Conservation (phyloP, 2,888 invertebrate species). For the Eupithecia exiguata region DNA sequence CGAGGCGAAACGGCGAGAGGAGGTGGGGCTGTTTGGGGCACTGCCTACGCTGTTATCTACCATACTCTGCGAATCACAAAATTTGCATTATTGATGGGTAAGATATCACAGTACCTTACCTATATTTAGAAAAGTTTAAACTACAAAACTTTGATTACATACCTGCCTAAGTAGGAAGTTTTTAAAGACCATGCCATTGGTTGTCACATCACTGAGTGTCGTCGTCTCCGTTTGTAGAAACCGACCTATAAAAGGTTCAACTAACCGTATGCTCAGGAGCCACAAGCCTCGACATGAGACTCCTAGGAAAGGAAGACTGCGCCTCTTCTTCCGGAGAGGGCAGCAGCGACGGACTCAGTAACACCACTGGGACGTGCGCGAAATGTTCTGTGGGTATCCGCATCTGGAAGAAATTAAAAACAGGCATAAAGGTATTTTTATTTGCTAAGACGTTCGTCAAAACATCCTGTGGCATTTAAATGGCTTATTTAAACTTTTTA, state of each 20-base stretch:
- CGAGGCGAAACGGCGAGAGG: constrained; percentile 63
- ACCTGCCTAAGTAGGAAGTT: too few relatives aligned
- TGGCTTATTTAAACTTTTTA: too few relatives aligned
- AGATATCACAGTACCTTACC: too few relatives aligned
- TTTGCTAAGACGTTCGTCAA: background rate
- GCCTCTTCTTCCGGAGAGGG: constrained; percentile 89
- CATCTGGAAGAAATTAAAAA: constrained; percentile 86
- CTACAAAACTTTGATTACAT: too few relatives aligned
- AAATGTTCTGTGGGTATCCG: constrained; percentile 98
- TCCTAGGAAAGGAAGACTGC: constrained; percentile 86
- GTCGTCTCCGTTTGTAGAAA: too few relatives aligned
- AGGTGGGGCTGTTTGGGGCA: constrained; percentile 83
- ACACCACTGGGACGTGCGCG: constrained; percentile 96
- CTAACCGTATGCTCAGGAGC: constrained; percentile 81
- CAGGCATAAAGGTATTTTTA: background rate
- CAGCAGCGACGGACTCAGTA: constrained; percentile 92
- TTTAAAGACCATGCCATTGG: too few relatives aligned
- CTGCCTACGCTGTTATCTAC: constrained; percentile 85
- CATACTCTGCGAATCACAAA: constrained; percentile 56
- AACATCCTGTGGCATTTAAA: too few relatives aligned
- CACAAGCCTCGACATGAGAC: constrained; percentile 86
- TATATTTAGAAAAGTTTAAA: too few relatives aligned
- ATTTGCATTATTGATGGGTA: background rate
- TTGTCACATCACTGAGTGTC: too few relatives aligned
- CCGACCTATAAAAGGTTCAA: too few relatives aligned